Evolutionary conservation across 2,888 invertebrate species (phyloP).

Genomic region (Liopterus haemorrhoidalis): DNA sequence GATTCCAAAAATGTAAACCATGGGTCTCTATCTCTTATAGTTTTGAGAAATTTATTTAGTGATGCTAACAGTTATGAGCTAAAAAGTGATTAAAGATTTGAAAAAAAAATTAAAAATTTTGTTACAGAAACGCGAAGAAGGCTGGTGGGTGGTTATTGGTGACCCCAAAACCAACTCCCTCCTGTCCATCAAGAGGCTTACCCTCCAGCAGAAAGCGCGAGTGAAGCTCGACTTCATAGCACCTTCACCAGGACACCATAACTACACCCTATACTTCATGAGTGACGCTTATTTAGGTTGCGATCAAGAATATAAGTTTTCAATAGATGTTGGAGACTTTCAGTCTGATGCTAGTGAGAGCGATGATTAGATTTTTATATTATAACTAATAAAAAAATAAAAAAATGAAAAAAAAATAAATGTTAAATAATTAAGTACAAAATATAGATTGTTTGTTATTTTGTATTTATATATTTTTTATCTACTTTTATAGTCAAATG

Average conservation of each 20-base stretch:
- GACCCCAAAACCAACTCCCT: constrained; percentile 91
- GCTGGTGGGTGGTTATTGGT: constrained; percentile 98
- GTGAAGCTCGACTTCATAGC: constrained; percentile 88
- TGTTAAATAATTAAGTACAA: too few species aligned
- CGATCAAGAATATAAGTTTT: constrained; percentile 97
- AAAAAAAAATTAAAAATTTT: constrained; percentile 27
- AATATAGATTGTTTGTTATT: too few species aligned
- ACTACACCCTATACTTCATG: constrained; percentile 97
- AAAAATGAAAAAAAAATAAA: too few species aligned
- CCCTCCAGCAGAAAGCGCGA: constrained; percentile 87
- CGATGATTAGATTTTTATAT: too few species aligned
- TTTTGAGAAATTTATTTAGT: background rate
- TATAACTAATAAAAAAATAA: too few species aligned
- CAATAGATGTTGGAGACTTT: constrained; percentile 72
- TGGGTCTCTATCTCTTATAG: too few species aligned
- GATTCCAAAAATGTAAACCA: too few species aligned
- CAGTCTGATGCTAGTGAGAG: constrained; percentile 56
- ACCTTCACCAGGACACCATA: constrained; percentile 79
- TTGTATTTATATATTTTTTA: too few species aligned
- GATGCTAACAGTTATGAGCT: background rate
- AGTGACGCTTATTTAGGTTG: constrained; percentile 98
- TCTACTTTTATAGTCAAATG: too few species aligned
- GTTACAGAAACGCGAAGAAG: constrained; percentile 78
- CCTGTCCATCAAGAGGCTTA: constrained; percentile 93
- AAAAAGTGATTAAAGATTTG: constrained; percentile 6